Conservation (phyloP, 1,140 invertebrate genomes). For the Ostrea edulis region DNA sequence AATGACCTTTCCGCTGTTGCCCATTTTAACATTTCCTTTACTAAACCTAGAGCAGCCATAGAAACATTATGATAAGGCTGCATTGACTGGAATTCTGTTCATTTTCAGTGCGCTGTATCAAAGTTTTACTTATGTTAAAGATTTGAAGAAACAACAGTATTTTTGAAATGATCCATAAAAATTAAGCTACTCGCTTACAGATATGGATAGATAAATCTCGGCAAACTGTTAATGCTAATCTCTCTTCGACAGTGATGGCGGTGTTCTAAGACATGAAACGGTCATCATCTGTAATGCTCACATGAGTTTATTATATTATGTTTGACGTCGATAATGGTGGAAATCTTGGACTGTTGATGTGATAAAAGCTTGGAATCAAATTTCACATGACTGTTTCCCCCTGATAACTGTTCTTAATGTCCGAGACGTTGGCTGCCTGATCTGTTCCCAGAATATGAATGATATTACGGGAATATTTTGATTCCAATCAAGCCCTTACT, state of each 20-base stretch:
- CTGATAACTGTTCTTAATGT: constrained; percentile 47
- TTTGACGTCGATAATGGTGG: constrained; percentile 37
- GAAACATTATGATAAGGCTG: neutral
- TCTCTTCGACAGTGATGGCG: constrained; percentile 19
- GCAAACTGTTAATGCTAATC: constrained; percentile 4
- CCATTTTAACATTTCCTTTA: too few species aligned
- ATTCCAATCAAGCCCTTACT: constrained; percentile 30
- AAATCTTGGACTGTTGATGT: constrained; percentile 45
- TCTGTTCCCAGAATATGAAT: constrained; percentile 48
- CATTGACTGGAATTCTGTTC: neutral
- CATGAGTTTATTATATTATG: constrained; percentile 36
- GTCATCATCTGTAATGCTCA: constrained; percentile 40
- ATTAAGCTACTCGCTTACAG: constrained; percentile 1
- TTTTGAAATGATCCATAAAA: constrained; percentile 21
- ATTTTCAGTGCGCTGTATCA: neutral
- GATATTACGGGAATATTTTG: constrained; percentile 48
- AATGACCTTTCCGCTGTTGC: too few species aligned
- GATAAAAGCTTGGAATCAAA: constrained; percentile 49
- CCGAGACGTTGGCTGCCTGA: constrained; percentile 19
- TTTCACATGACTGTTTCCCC: constrained; percentile 39
- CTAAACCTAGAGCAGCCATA: too few species aligned
- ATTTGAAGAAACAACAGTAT: neutral
- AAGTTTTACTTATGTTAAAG: neutral
- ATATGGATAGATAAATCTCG: constrained; percentile 18
- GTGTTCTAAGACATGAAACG: constrained; percentile 34